These are phyloP conservation scores for Acromyrmex heyeri DNA, from an alignment of 1,140 invertebrate genomes.

Conservation along the genomic window DNA sequence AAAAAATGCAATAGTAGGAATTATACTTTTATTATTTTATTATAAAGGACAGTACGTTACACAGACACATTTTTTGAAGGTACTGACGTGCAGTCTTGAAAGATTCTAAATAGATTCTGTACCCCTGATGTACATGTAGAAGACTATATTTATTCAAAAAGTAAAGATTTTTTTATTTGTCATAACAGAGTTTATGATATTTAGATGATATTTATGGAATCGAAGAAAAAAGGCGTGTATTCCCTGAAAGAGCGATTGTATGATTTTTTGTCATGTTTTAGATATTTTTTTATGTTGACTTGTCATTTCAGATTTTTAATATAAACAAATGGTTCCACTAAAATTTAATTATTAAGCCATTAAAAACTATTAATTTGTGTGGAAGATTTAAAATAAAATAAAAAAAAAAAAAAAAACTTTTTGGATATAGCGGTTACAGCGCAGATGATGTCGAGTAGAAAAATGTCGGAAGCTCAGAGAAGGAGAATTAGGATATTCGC, in stretches of 20 bases:
- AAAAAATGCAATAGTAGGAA: neutral
- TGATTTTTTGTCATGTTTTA: neutral
- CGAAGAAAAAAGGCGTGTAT: neutral
- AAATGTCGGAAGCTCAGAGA: neutral
- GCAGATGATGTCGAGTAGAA: neutral
- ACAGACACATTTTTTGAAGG: constrained; percentile 31
- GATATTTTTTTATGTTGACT: neutral
- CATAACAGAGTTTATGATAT: constrained; percentile 5
- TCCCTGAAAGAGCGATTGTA: constrained; percentile 3
- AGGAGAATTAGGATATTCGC: neutral
- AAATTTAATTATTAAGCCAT: neutral
- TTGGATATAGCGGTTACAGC: neutral
- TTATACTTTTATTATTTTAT: constrained; percentile 41
- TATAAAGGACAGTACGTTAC: constrained; percentile 48
- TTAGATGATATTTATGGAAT: constrained; percentile 29
- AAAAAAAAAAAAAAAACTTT: neutral
- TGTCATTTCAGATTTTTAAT: constrained; percentile 9
- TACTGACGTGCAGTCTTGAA: constrained; percentile 49
- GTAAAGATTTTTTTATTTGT: constrained; percentile 32
- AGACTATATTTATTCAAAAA: constrained; percentile 51
- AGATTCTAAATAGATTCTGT: constrained; percentile 44
- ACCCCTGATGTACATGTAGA: constrained; percentile 15
- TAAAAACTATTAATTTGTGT: neutral
- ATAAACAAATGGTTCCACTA: neutral
- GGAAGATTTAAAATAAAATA: neutral